Evolutionary conservation across 2,888 invertebrate species (phyloP).

Genomic region (Leucozona laternaria): DNA sequence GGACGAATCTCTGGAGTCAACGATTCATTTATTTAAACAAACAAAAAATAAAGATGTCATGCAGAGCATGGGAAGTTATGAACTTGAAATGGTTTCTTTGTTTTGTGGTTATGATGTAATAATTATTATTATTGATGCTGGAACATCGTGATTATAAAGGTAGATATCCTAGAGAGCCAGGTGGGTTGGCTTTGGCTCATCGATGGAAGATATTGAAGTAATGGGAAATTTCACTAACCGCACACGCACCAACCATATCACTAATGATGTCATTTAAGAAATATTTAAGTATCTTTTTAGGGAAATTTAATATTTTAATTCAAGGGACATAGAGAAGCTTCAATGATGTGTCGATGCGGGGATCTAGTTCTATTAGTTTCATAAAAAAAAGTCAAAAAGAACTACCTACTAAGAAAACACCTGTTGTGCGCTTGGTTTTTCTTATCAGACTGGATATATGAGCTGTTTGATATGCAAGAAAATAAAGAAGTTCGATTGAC

Average conservation of each 20-base stretch:
- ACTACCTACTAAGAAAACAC: conserved; percentile 16
- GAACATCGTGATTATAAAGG: not conserved
- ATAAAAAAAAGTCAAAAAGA: not conserved
- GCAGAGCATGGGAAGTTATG: conserved; percentile 44
- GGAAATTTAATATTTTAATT: conserved; percentile 37
- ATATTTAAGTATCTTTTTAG: conserved; percentile 9
- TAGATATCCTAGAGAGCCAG: not conserved
- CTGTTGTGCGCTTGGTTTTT: conserved; percentile 32
- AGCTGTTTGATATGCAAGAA: conserved; percentile 3
- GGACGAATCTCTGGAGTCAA: conserved; percentile 6
- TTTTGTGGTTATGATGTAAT: conserved; percentile 23
- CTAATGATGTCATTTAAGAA: conserved; percentile 39
- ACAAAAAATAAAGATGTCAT: conserved; percentile 40
- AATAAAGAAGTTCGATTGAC: not conserved
- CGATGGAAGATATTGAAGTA: not conserved
- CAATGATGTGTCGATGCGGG: conserved; percentile 14
- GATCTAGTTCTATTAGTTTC: conserved; percentile 30
- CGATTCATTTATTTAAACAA: conserved; percentile 33
- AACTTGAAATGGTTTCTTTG: conserved; percentile 48
- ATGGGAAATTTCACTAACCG: conserved; percentile 9
- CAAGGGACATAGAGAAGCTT: conserved; percentile 1
- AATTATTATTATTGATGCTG: conserved; percentile 7
- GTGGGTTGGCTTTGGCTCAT: not conserved
- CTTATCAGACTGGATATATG: conserved; percentile 1
- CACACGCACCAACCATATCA: conserved; percentile 9